Evolutionary conservation across 2,113 vertebrate species (phyloP).

Genomic region (Gnathonemus longibarbis): DNA sequence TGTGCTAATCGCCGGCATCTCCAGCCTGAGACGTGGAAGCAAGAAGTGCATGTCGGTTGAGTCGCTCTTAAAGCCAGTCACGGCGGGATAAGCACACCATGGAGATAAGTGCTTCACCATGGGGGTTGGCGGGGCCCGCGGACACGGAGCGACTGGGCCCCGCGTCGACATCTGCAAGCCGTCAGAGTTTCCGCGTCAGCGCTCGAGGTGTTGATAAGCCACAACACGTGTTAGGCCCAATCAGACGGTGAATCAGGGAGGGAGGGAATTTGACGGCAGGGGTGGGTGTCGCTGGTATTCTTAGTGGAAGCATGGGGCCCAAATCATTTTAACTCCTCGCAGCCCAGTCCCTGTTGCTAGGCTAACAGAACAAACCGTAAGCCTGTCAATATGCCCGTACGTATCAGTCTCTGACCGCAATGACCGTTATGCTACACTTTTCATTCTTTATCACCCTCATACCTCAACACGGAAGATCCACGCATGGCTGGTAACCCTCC

Average conservation of each 20-base stretch:
- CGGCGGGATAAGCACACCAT: neutral
- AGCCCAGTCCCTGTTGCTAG: neutral
- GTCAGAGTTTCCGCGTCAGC: slow-evolving; percentile 60
- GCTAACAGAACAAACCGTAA: neutral
- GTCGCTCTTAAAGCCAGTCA: slow-evolving; percentile 31
- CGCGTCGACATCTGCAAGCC: slow-evolving; percentile 51
- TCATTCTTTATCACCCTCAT: neutral
- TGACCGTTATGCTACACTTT: neutral
- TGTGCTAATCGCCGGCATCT: slow-evolving; percentile 35
- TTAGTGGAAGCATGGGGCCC: neutral
- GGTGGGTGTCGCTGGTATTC: neutral
- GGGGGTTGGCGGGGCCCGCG: slow-evolving; percentile 31
- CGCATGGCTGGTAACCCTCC: neutral
- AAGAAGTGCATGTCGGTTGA: slow-evolving; percentile 32
- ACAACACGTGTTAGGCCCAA: slow-evolving; percentile 50
- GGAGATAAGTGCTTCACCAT: slow-evolving; percentile 37
- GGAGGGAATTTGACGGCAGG: neutral
- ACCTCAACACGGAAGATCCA: neutral
- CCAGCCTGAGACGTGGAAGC: slow-evolving; percentile 22
- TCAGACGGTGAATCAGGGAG: slow-evolving; percentile 18
- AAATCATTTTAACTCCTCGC: neutral
- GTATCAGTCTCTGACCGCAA: neutral
- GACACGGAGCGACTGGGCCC: slow-evolving; percentile 21
- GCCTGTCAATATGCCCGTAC: neutral
- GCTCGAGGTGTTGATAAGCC: slow-evolving; percentile 45